Base-by-base conservation (phyloP, 2,113 vertebrate species). In the Pimephales promelas region DNA sequence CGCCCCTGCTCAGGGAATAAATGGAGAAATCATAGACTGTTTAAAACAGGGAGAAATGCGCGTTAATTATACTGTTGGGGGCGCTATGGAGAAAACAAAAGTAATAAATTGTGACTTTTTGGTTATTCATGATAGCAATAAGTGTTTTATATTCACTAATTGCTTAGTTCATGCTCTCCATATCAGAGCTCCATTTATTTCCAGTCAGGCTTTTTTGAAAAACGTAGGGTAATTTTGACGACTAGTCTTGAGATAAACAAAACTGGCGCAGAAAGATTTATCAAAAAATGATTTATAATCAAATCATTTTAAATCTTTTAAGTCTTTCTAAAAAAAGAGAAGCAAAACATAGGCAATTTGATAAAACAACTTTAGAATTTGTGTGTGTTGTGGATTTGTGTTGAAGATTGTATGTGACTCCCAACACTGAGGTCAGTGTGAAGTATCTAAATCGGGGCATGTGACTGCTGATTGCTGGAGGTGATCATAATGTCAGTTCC, bases 391-490 rank as follows among this genome's bases (percentile, higher is more conserved):
- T 45, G 43, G 43, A 45, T 45, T 45, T 45, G n/a, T 59, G 24
- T 61, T 28, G 31, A 62, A 66, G 28, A 20, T 34, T 36, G 36
- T 68, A 4, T 10, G 31, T 36, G 18, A 36, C 31, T 68, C 31
- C 9, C 18, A 36, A 9, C 9, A 10, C 34, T n/a, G 34, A n/a
- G 64, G 18, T 68, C 31, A 68, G 34, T 40, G 18, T 22, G 18
- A 11, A 68, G 20, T 18, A 40, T 40, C 34, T 68, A 40, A 40
- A 68, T 43, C 45, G 76, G 45, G 57, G 18, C 57, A 56, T 75
- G 76, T 79, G 76, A 9, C 56, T 61, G 56, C 22, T 61, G 56
- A 78, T 61, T 45, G 76, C n/a, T 79, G 36, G 57, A 47, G 18
- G 43, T 45, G 59, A 64, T 47, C 26, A 49, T 47, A 5, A 78